Base-by-base conservation (phyloP, 64 coral and sea anemone species). In the Hydrozoanthus tunicans region DNA sequence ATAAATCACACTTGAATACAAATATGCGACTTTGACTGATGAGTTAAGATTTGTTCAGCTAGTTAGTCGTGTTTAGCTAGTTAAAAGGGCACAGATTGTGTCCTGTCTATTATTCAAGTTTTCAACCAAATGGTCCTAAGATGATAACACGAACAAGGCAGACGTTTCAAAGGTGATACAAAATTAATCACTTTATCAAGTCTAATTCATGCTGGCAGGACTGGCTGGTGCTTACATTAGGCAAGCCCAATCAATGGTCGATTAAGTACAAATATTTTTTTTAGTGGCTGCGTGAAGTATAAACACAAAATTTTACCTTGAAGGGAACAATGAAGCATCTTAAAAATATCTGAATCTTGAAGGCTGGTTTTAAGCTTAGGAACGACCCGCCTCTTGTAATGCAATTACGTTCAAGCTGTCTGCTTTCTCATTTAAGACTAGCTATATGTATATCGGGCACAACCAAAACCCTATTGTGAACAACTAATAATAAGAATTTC, bases 131-230 rank as follows among this genome's bases (percentile, higher is more conserved):
- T 43, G 32, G 32, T 43, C 32, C 32, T 43, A 43, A 43, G 32
- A 43, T 43, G 32, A 43, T 43, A 43, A 73, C 83, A 86, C 53
- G 68, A 86, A 86, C 67, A 86, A 67, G 20, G 83, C 53, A 53
- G 71, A 85, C 23, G 43, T 27, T 73, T 10, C 70, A 73, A 73
- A 85, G 20, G 66, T 86, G 53, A 86, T 86, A 66, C 83, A 86
- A 86, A 86, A 86, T 86, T 86, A 86, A 86, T 86, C n/a, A 86
- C 55, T 86, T 86, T 58, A 86, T 25, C 68, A 59, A 86, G 58
- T 43, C 59, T n/a, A 86, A 70, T 86, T 86, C 70, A 73, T 26
- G 70, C 70, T 5, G 67, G 70, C 83, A 53, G 56, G 65, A 23
- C 6, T 81, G 73, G 65, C 84, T 88, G 84, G 70, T 88, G 84